Evolutionary conservation across 2,888 invertebrate genomes (phyloP).

Genomic region (Nymphalis urticae): DNA sequence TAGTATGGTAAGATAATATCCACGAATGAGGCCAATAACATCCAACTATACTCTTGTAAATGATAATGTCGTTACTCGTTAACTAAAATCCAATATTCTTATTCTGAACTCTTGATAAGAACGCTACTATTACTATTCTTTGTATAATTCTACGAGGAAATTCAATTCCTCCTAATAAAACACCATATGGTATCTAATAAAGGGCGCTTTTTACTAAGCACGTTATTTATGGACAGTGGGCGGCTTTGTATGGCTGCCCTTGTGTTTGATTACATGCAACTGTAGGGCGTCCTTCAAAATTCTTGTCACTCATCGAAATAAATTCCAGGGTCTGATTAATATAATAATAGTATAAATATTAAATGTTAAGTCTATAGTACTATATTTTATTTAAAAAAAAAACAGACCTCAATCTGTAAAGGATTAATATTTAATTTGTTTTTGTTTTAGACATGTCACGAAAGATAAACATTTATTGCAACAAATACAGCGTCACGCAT

Average conservation of each 20-base stretch:
- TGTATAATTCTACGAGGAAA: slow-evolving; percentile 1
- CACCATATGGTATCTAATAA: slow-evolving; percentile 28
- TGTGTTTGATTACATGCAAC: slow-evolving; percentile 17
- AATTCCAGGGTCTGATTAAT: slow-evolving; percentile 14
- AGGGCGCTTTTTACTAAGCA: slow-evolving; percentile 19
- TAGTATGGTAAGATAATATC: not conserved
- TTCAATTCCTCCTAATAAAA: not conserved
- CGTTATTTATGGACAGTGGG: slow-evolving; percentile 29
- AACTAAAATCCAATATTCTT: not conserved
- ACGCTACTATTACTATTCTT: not conserved
- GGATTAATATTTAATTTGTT: too few relatives aligned
- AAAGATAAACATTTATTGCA: not conserved
- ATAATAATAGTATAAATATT: not conserved
- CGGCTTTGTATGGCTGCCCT: slow-evolving; percentile 31
- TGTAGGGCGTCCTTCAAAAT: slow-evolving; percentile 22
- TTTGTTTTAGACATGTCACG: not conserved
- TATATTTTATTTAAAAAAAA: not conserved
- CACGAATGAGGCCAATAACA: not conserved
- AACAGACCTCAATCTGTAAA: not conserved
- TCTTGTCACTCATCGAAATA: slow-evolving; percentile 18
- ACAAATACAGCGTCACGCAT: not conserved
- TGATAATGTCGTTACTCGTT: too few relatives aligned
- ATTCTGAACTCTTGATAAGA: not conserved
- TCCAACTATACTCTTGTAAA: not conserved
- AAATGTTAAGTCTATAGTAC: not conserved